A percentile compares a stretch with the other conserved stretches of the same genome.
Conservation (phyloP, 37 sponge, comb jelly and placozoan species). For the Ephydatia muelleri region DNA sequence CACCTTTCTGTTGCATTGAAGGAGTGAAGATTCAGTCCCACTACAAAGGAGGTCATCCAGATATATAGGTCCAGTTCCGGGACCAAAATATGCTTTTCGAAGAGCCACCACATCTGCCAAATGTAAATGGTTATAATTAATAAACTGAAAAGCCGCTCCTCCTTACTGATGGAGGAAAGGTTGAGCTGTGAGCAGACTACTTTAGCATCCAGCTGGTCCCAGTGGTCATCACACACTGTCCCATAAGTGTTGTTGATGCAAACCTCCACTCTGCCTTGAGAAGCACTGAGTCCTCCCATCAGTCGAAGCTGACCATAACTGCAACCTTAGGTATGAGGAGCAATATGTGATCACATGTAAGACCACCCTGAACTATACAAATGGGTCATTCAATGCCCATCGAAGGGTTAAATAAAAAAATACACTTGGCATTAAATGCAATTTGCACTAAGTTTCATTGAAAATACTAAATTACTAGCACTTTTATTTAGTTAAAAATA, state of each 20-base stretch:
- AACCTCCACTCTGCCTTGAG: slow-evolving; percentile 37
- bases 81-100: slow-evolving; percentile 19
- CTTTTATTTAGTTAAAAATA: too few relatives aligned
- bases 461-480: too few relatives aligned
- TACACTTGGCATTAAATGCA: too few relatives aligned
- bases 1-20: slow-evolving; percentile 8
- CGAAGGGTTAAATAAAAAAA: background rate
- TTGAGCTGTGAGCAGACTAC: slow-evolving; percentile 64
- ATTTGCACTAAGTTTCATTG: too few relatives aligned
- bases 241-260: slow-evolving; percentile 50
- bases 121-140: background rate
- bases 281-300: slow-evolving; percentile 14
- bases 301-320: slow-evolving; percentile 28
- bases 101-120: slow-evolving; percentile 11
- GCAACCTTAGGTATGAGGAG: background rate
- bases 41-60: slow-evolving; percentile 16
- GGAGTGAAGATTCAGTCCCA: background rate
- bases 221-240: slow-evolving; percentile 58
- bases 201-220: slow-evolving; percentile 28
- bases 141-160: background rate
- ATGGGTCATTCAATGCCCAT: background rate
- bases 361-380: background rate
- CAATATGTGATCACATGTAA: background rate
- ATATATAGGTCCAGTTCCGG: slow-evolving; percentile 33
- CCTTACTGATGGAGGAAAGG: slow-evolving; percentile 14